Evolutionary conservation across 2,797 vertebrate genomes (phyloP).

Genomic region (Babyrousa celebensis): DNA sequence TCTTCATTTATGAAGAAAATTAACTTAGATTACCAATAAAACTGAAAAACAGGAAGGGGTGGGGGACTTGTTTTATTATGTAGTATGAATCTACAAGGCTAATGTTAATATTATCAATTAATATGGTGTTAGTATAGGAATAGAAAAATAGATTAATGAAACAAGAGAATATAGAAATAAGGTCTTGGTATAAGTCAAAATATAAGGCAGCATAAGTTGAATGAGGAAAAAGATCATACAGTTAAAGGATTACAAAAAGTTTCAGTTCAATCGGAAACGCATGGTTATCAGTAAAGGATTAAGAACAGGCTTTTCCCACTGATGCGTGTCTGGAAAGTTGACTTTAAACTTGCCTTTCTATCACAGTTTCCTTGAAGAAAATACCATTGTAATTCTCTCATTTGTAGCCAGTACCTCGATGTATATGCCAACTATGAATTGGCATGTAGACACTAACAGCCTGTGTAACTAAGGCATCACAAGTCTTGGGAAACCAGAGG

Average conservation of each 20-base stretch:
- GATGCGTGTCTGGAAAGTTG: neutral
- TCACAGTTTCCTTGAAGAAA: constrained; percentile 20
- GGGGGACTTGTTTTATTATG: neutral
- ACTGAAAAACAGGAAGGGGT: neutral
- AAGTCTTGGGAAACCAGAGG: neutral
- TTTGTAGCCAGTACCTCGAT: neutral
- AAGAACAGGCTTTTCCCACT: neutral
- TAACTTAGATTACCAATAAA: constrained; percentile 52
- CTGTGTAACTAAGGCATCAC: neutral
- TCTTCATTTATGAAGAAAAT: constrained; percentile 17
- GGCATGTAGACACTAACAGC: neutral
- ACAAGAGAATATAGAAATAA: constrained; percentile 23
- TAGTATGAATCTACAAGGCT: neutral
- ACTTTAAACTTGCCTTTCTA: constrained; percentile 2
- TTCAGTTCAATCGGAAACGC: constrained; percentile 38
- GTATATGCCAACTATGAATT: neutral
- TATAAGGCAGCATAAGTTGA: constrained; percentile 42
- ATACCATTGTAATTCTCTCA: neutral
- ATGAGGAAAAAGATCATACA: neutral
- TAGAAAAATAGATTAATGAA: constrained; percentile 41
- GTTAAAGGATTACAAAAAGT: constrained; percentile 46
- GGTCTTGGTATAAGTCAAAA: constrained; percentile 41
- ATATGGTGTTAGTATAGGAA: constrained; percentile 18
- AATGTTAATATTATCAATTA: constrained; percentile 23
- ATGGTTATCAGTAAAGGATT: neutral